These are phyloP conservation scores for Phasianus colchicus DNA, from an alignment of 2,113 vertebrate genomes.

Conservation along the genomic window DNA sequence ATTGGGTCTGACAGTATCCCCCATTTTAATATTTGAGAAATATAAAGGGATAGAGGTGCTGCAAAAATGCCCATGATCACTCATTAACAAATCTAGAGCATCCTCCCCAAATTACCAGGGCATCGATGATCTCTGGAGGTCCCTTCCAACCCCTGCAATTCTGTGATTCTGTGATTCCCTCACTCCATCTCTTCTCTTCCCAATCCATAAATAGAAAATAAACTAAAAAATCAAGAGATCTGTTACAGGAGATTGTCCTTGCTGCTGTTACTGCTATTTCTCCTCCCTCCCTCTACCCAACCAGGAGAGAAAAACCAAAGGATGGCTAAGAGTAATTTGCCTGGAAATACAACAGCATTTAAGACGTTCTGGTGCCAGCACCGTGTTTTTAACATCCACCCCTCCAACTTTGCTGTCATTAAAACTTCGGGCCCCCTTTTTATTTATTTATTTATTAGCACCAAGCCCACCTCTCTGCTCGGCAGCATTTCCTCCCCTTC, in stretches of 20 bases:
- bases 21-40: constrained; percentile 81
- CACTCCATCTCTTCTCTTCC: neutral
- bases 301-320: constrained; percentile 61
- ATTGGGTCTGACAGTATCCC: constrained; percentile 69
- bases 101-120: constrained; percentile 48
- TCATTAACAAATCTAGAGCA: constrained; percentile 22
- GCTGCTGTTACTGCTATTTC: constrained; percentile 62
- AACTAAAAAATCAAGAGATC: constrained; percentile 63
- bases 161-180: neutral
- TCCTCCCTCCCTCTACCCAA: neutral
- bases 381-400: constrained; percentile 62
- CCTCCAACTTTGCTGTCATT: constrained; percentile 61
- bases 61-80: constrained; percentile 27
- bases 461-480: constrained; percentile 55
- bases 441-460: constrained; percentile 60
- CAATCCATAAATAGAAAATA: neutral
- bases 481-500: constrained; percentile 67
- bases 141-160: too few relatives aligned
- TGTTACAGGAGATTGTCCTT: constrained; percentile 32
- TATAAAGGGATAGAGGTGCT: constrained; percentile 49
- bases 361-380: neutral
- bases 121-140: too few relatives aligned
- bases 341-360: constrained; percentile 40
- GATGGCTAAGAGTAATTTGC: constrained; percentile 65
- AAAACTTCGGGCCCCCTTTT: constrained; percentile 56